Conservation (phyloP, 2,797 vertebrate genomes). For the Chiroxiphia lanceolata region DNA sequence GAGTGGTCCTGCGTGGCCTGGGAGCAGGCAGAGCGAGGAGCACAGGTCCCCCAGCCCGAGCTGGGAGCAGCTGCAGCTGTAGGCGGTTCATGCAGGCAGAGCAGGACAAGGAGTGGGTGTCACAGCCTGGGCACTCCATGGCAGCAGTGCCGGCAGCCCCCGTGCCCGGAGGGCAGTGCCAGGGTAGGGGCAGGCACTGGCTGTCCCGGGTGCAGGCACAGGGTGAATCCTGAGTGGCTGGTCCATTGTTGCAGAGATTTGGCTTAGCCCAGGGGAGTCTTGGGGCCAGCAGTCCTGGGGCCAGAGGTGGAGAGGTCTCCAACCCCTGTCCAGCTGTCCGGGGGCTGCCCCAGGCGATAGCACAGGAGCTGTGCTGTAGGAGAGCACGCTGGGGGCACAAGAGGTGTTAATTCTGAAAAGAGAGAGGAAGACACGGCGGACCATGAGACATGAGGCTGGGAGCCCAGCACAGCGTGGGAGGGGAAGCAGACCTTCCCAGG, state of each 20-base stretch:
- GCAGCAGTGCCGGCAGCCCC: background rate
- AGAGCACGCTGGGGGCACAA: background rate
- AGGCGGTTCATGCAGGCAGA: background rate
- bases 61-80: background rate
- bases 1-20: background rate
- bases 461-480: background rate
- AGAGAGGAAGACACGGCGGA: rapidly evolving
- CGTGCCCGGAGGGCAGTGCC: rapidly evolving
- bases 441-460: rapidly evolving
- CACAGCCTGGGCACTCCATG: background rate
- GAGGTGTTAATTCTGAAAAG: conserved; percentile 24
- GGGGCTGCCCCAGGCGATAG: background rate
- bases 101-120: background rate
- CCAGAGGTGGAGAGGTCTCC: background rate
- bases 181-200: background rate
- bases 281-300: background rate
- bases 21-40: background rate
- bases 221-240: conserved; percentile 57
- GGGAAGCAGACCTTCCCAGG: background rate
- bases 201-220: conserved; percentile 14
- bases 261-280: conserved; percentile 5
- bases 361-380: background rate
- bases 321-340: background rate
- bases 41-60: rapidly evolving
- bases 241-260: background rate